phyloP scores from a whole-genome alignment of 1,140 invertebrate genomes.

The Homarus americanus region DNA sequence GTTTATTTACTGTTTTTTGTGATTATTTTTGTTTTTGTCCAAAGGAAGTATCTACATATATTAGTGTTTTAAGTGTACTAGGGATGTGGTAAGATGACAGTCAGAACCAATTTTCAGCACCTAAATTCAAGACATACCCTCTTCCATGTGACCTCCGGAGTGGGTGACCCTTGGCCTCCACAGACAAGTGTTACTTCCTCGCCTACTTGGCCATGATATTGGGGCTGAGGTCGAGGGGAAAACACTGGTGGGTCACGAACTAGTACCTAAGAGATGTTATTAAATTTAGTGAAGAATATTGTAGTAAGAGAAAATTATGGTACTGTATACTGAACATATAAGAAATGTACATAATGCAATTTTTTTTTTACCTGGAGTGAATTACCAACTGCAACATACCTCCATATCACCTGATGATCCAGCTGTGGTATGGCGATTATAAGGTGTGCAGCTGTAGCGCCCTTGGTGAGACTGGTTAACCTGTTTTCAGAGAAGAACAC shows the following conservation, averaged over 20 bases:
- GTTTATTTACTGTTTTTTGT: too few relatives aligned
- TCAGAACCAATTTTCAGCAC: too few relatives aligned
- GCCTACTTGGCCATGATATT: slow-evolving; percentile 92
- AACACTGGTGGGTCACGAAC: slow-evolving; percentile 94
- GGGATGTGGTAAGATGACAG: too few relatives aligned
- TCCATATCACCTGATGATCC: slow-evolving; percentile 92
- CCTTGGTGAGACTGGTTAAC: slow-evolving; percentile 92
- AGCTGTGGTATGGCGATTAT: slow-evolving; percentile 95
- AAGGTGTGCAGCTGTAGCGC: slow-evolving; percentile 96
- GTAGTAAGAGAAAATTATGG: not conserved
- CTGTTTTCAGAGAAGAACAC: slow-evolving; percentile 71
- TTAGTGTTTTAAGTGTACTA: too few relatives aligned
- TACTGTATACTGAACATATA: not conserved
- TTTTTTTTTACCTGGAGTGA: not conserved
- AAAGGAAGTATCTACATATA: too few relatives aligned
- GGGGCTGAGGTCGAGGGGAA: slow-evolving; percentile 88
- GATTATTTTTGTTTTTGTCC: too few relatives aligned
- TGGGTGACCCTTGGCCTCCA: slow-evolving; percentile 94
- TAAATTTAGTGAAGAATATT: not conserved
- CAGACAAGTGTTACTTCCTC: slow-evolving; percentile 96
- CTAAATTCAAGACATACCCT: slow-evolving; percentile 82
- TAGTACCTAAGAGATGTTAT: slow-evolving; percentile 84
- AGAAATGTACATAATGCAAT: not conserved
- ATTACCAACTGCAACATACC: slow-evolving; percentile 76
- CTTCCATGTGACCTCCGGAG: slow-evolving; percentile 93